These are phyloP conservation scores for Mya arenaria DNA, from an alignment of 1,140 invertebrate genomes.

Conservation along the genomic window DNA sequence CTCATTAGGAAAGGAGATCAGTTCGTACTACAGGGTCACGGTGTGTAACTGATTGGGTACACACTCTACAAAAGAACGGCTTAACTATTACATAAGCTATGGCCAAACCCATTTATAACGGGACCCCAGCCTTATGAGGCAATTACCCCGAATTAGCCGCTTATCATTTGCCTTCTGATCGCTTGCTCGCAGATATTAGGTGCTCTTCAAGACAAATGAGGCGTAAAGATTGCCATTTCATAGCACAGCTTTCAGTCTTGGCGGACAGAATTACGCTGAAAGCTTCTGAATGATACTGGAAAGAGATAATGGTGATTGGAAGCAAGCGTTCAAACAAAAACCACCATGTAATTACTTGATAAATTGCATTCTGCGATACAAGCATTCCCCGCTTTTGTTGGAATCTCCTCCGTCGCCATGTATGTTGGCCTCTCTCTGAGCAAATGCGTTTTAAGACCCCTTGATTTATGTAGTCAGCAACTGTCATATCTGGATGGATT, in stretches of 20 bases:
- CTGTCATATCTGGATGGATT: conserved; percentile 51
- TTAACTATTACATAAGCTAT: too few species aligned
- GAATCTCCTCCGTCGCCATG: background rate
- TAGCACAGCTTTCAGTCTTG: conserved; percentile 29
- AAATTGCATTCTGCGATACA: conserved; percentile 52
- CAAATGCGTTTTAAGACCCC: conserved; percentile 4
- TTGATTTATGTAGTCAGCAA: conserved; percentile 54
- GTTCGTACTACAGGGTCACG: too few species aligned
- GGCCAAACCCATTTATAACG: background rate
- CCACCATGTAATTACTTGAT: conserved; percentile 58
- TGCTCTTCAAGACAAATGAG: conserved; percentile 52
- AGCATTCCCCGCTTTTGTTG: background rate
- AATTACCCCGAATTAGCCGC: conserved; percentile 52
- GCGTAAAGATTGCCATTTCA: conserved; percentile 53
- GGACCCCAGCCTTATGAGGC: background rate
- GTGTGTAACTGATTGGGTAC: too few species aligned
- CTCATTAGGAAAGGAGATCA: too few species aligned
- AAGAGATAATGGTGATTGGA: conserved; percentile 50
- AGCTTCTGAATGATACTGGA: conserved; percentile 56
- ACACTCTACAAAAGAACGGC: too few species aligned
- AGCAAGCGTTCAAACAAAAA: conserved; percentile 51
- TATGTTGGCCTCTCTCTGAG: background rate
- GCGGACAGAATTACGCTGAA: conserved; percentile 50
- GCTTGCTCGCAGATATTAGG: conserved; percentile 19
- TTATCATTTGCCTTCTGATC: conserved; percentile 42